Conservation (phyloP, 2,113 vertebrate species). For the Callorhinus ursinus region DNA sequence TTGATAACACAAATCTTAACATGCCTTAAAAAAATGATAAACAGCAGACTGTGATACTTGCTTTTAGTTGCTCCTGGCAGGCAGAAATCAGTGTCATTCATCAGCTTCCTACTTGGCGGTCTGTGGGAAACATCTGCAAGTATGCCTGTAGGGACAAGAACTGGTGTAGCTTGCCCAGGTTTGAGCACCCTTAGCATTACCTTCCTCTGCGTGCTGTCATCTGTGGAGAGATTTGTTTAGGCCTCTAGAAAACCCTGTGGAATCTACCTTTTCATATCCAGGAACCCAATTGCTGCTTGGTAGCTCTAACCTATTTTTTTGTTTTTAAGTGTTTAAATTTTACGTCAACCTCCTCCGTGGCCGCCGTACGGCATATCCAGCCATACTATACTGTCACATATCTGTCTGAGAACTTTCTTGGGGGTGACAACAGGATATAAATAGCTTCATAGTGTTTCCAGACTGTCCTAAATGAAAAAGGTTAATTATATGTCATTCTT, state of each 20-base stretch:
- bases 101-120: not conserved
- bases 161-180: not conserved
- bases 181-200: not conserved
- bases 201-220: not conserved
- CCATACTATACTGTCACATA: not conserved
- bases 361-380: not conserved
- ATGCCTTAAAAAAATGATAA: not conserved
- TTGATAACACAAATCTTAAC: not conserved
- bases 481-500: slow-evolving; percentile 55
- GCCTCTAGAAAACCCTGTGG: not conserved
- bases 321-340: not conserved
- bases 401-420: not conserved
- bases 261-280: not conserved
- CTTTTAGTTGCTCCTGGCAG: not conserved
- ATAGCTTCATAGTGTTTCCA: not conserved
- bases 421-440: not conserved
- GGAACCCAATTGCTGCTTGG: not conserved
- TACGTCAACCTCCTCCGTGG: not conserved
- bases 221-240: not conserved
- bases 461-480: slow-evolving; percentile 44
- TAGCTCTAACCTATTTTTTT: not conserved
- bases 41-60: not conserved
- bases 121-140: not conserved
- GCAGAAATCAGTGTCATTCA: not conserved
- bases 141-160: not conserved